phyloP scores from a whole-genome alignment of 2,888 invertebrate species.

The Elaeidobius kamerunicus region DNA sequence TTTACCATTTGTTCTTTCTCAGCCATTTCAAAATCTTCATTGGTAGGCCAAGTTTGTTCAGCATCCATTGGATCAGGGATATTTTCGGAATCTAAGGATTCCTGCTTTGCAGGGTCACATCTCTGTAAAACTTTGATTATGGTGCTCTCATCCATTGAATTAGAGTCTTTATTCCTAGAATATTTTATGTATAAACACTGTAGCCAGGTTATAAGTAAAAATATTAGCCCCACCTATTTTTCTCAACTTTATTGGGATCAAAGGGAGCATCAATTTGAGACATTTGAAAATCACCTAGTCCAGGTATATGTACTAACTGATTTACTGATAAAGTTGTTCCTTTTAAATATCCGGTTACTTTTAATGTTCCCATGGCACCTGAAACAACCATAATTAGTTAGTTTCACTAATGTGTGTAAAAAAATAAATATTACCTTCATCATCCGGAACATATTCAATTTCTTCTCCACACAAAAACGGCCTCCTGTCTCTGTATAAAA shows the following conservation, averaged over 20 bases:
- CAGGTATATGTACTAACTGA: slow-evolving; percentile 85
- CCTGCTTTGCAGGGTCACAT: slow-evolving; percentile 67
- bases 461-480: slow-evolving; percentile 83
- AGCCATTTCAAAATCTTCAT: slow-evolving; percentile 80
- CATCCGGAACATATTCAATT: slow-evolving; percentile 60
- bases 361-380: slow-evolving; percentile 59
- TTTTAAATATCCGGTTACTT: slow-evolving; percentile 84
- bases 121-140: slow-evolving; percentile 54
- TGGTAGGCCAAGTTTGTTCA: slow-evolving; percentile 96
- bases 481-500: slow-evolving; percentile 75
- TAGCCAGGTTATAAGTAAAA: background rate
- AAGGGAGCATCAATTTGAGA: slow-evolving; percentile 67
- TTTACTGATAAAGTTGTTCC: slow-evolving; percentile 84
- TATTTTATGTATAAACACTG: background rate
- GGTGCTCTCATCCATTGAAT: slow-evolving; percentile 32
- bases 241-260: slow-evolving; percentile 65
- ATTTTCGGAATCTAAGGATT: slow-evolving; percentile 75
- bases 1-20: slow-evolving; percentile 52
- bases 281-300: slow-evolving; percentile 93
- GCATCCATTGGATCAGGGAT: slow-evolving; percentile 88
- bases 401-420: background rate
- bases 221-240: slow-evolving; percentile 49
- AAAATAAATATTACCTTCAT: slow-evolving; percentile 45
- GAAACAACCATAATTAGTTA: background rate
- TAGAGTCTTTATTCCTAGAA: slow-evolving; percentile 28